Base-by-base conservation (phyloP, 1,140 invertebrate genomes). In the Limonius californicus region DNA sequence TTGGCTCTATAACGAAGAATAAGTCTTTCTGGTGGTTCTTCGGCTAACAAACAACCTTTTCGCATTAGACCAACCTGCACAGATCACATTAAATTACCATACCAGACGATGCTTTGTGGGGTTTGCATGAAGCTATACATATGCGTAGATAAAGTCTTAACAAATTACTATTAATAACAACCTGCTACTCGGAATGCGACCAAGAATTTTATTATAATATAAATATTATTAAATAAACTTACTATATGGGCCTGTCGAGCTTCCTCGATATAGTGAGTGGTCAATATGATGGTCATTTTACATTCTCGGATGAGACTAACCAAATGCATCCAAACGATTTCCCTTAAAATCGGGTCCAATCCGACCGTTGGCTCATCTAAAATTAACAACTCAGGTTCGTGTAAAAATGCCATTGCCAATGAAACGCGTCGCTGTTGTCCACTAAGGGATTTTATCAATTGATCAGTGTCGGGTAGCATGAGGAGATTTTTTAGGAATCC, bases 231-330 rank as follows among this genome's bases (percentile, higher is more conserved):
- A 12, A n/a, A n/a, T n/a, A n/a, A n/a, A n/a, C 77, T 79, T 80
- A 94, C 92, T 80, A 82, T 87, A 76, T 94, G 80, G 9, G 92
- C 90, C 73, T 93, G 87, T 70, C 87, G 85, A 1, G 93, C 87
- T 78, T 97, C 95, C 73, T 97, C 94, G 42, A 97, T 95, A 70
- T 97, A 97, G 79, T 97, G 94, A 11, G 94, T 97, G 0, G 94
- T 97, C 43, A 97, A 94, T 39, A 97, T 87, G 20, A 91, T 83
- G 0, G 89, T 86, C 30, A 86, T 87, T 14, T 84, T 83, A 19
- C 85, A 80, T 61, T 83, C 83, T 63, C 79, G 76, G 9, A 92
- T 86, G 11, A 95, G 81, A 58, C 89, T 85, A 0, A 89, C 79
- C 16, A 97, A 79, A 73, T 92, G 89, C 20, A 91, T 82, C 95